Evolutionary conservation across 2,113 vertebrate species (phyloP), one percentile per base, ranked within the genome.

Genomic region (Oxygymnocypris stewartii): DNA sequence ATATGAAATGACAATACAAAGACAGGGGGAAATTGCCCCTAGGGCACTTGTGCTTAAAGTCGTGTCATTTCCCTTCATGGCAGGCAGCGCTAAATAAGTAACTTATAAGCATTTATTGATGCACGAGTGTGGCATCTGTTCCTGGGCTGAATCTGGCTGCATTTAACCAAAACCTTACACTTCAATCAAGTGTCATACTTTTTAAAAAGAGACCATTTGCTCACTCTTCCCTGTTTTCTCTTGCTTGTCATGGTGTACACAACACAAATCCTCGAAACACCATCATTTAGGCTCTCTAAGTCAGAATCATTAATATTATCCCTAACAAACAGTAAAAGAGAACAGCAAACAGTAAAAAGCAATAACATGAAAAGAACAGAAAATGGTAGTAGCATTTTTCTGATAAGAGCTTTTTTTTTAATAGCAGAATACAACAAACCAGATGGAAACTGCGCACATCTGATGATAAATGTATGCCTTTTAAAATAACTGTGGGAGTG

Each of bases 31-130:
- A 31, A 92, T 93, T 86, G 92, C 93, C 95, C 88, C 49, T 35
- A 28, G 93, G 95, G 93, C 25, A 89, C 90, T 79, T 92, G 93
- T 91, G 93, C 94, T 94, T 93, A 93, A 94, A 95, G 94, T 94
- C 92, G 94, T 94, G 94, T 93, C 93, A 93, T 95, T 95, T 95
- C 93, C 94, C 93, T 93, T 92, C 93, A 93, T 95, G 93, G 93
- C 92, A 94, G 93, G 90, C 93, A 92, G 92, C 90, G 89, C 93
- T 94, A 96, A 95, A 95, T 94, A 95, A 95, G 94, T 95, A 92
- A 95, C 94, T 95, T 94, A 94, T 93, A 94, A 94, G 94, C 91
- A 94, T 94, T 96, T 95, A 95, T 95, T 94, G 94, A 95, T 93
- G 94, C 93, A 94, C 93, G 94, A 94, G 92, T 93, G 93, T 93